phyloP scores from a whole-genome alignment of 2,113 vertebrate genomes.

The Crotalus viridis region DNA sequence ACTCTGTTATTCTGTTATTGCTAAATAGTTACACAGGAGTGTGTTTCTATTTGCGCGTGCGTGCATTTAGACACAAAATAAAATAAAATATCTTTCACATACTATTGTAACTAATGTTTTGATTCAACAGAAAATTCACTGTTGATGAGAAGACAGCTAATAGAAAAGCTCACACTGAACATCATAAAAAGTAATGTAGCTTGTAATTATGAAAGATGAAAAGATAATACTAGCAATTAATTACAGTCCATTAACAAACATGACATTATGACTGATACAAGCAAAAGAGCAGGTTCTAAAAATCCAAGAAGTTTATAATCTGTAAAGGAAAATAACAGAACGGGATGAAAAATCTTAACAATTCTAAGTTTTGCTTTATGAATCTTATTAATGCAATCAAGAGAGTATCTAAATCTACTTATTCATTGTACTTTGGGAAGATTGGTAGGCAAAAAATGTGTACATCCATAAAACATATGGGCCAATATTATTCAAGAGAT shows the following conservation, averaged over 20 bases:
- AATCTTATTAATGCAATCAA: neutral
- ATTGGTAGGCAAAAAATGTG: too few relatives aligned
- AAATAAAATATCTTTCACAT: neutral
- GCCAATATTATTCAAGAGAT: too few relatives aligned
- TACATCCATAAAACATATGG: too few relatives aligned
- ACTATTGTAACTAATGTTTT: neutral
- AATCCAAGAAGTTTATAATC: neutral
- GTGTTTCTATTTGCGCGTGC: neutral
- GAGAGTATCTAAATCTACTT: too few relatives aligned
- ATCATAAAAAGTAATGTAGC: neutral
- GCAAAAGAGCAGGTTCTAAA: neutral
- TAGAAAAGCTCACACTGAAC: neutral
- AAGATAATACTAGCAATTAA: neutral
- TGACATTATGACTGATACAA: neutral
- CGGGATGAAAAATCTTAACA: neutral
- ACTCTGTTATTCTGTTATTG: neutral
- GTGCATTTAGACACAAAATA: neutral
- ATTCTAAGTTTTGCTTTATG: neutral
- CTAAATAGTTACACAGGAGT: neutral
- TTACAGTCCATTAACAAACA: neutral
- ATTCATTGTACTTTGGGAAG: too few relatives aligned
- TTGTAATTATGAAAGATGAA: neutral
- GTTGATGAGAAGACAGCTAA: neutral
- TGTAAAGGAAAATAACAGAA: neutral
- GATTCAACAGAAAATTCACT: neutral